These are phyloP conservation scores for Ennomos quercinarius DNA, from an alignment of 2,888 invertebrate genomes.

Conservation along the genomic window DNA sequence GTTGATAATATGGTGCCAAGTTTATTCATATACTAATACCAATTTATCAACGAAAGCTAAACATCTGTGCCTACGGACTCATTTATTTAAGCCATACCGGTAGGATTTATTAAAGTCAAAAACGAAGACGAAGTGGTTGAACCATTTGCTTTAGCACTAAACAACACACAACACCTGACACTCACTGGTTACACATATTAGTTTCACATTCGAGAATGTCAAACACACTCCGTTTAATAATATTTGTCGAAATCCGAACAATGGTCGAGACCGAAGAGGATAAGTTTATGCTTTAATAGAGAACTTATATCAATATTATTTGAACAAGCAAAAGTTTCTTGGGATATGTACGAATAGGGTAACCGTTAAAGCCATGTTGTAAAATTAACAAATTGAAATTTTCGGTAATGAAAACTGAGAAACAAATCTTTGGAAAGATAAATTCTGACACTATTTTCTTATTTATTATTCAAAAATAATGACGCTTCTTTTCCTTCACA, in stretches of 20 bases:
- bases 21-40: no score
- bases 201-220: slow-evolving; percentile 53
- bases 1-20: no score
- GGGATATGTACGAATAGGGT: slow-evolving; percentile 48
- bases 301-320: slow-evolving; percentile 68
- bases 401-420: no score
- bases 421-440: no score
- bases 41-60: no score
- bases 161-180: slow-evolving; percentile 83
- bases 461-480: no score
- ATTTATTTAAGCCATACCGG: no score
- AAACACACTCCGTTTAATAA: slow-evolving; percentile 53
- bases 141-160: slow-evolving; percentile 22
- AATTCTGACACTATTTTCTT: no score
- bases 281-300: slow-evolving; percentile 59
- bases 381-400: no score
- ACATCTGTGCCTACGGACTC: no score
- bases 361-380: background rate
- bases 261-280: slow-evolving; percentile 47
- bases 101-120: background rate
- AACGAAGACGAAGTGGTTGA: slow-evolving; percentile 5
- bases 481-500: no score
- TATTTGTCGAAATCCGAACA: slow-evolving; percentile 54
- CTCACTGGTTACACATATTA: slow-evolving; percentile 51
- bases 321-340: slow-evolving; percentile 66